Evolutionary conservation across 2,113 vertebrate species (phyloP).

Genomic region (Scatophagus argus): DNA sequence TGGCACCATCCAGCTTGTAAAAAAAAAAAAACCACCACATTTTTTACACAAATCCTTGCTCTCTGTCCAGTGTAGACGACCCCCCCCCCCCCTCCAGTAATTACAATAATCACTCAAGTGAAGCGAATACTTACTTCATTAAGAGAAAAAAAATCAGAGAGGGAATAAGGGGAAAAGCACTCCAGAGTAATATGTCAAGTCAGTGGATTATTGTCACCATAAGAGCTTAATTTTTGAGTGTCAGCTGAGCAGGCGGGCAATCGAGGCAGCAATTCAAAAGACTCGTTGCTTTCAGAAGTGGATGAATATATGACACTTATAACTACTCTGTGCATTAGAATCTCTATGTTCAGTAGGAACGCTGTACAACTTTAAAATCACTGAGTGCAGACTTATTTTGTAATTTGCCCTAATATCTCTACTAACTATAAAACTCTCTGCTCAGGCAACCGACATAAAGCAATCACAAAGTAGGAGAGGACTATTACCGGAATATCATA

Average conservation of each 20-base stretch:
- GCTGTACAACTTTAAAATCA: neutral
- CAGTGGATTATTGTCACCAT: slow-evolving; percentile 58
- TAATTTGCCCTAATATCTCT: neutral
- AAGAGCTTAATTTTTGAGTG: slow-evolving; percentile 41
- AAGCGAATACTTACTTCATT: slow-evolving; percentile 82
- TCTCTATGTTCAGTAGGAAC: neutral
- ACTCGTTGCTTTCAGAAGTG: neutral
- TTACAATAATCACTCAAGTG: slow-evolving; percentile 82
- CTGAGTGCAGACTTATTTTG: neutral
- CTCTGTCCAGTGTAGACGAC: slow-evolving; percentile 56
- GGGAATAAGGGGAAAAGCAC: slow-evolving; percentile 18
- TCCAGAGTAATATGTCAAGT: slow-evolving; percentile 43
- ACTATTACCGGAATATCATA: neutral
- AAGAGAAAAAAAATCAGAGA: slow-evolving; percentile 12
- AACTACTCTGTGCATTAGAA: neutral
- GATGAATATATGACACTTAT: neutral
- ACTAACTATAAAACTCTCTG: neutral
- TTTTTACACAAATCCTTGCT: slow-evolving; percentile 40
- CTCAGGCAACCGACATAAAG: neutral
- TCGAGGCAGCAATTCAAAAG: slow-evolving; percentile 11
- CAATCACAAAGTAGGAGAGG: neutral
- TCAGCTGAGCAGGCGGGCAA: slow-evolving; percentile 37
- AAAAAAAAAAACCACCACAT: slow-evolving; percentile 47
- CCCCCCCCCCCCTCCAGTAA: slow-evolving; percentile 63
- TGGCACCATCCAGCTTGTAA: slow-evolving; percentile 75